Percentiles rank a stretch among this genome's conserved stretches.
Conservation (phyloP, 2,797 vertebrate genomes). For the Acanthurus lineatus region DNA sequence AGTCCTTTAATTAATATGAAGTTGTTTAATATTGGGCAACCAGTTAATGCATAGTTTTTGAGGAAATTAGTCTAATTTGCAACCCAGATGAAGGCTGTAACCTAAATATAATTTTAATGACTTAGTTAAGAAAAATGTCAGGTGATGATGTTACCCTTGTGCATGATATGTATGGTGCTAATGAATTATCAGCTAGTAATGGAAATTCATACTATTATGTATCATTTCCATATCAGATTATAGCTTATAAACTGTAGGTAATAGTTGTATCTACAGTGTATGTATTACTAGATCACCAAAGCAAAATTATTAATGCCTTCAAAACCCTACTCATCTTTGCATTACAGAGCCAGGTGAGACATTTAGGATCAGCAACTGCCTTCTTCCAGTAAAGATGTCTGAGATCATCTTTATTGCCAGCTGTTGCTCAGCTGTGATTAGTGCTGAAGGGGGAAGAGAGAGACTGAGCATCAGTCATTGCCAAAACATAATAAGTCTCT, state of each 20-base stretch:
- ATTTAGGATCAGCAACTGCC: neutral
- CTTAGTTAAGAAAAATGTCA: neutral
- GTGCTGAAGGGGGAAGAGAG: neutral
- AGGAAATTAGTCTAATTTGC: neutral
- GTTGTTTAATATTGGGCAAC: neutral
- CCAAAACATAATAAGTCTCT: constrained; percentile 5
- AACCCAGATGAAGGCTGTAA: neutral
- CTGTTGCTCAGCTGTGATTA: constrained; percentile 34
- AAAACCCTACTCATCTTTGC: neutral
- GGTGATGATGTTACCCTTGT: neutral
- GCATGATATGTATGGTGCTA: too few species aligned
- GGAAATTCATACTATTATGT: too few species aligned
- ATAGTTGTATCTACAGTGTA: neutral
- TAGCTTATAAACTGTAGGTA: too few species aligned
- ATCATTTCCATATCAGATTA: too few species aligned
- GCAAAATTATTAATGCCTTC: neutral
- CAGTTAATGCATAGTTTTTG: neutral
- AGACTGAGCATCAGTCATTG: neutral
- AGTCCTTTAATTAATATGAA: neutral
- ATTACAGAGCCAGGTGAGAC: constrained; percentile 7
- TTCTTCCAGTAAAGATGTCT: constrained; percentile 27
- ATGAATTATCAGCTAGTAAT: too few species aligned
- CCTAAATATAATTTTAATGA: neutral
- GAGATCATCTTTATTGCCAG: constrained; percentile 26
- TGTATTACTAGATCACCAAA: neutral